Base-by-base conservation (phyloP, 2,113 vertebrate genomes). In the Chlorodrepanis virens region DNA sequence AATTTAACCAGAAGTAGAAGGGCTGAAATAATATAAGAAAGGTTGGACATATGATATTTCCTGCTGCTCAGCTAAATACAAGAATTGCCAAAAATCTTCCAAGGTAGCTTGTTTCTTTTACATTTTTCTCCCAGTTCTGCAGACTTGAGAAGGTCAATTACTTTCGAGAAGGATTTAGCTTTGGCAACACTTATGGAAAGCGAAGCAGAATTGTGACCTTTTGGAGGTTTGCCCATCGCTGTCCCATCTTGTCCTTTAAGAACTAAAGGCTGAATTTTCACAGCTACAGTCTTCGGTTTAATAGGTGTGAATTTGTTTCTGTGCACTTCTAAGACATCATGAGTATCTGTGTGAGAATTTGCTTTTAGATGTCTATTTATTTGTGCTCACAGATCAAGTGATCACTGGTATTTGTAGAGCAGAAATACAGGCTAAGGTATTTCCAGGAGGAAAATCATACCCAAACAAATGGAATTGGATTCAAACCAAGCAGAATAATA, bases 41-140 rank as follows among this genome's bases (percentile, higher is more conserved):
- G 85, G 72, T 89, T 97, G 90, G 83, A 94, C 45, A 97, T 92
- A 89, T 0, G 83, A 96, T 97, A 96, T 94, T 96, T 97, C 95
- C 96, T 94, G 95, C 93, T 92, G 92, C 92, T 96, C 93, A 87
- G 90, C 90, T 96, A 96, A 96, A 96, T 88, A 94, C 25, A 72
- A 47, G 86, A 92, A 87, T 93, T 97, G 96, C 92, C 94, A 96
- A 90, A 89, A 96, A 93, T 87, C 90, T 94, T 97, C 93, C 96
- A 95, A 97, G 90, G 94, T 96, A 96, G 96, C 86, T 92, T 94
- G 93, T 96, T 96, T 94, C 96, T 94, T 93, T 94, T 95, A 93
- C 93, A 81, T 93, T 96, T 97, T 94, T 93, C 92, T 96, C 88
- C 69, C 83, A 45, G 88, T 87, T 93, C 90, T 97, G 92, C 83